Evolutionary conservation across 2,888 invertebrate genomes (phyloP), one percentile per base, ranked within the genome.

Genomic region (Dynastes grantii): DNA sequence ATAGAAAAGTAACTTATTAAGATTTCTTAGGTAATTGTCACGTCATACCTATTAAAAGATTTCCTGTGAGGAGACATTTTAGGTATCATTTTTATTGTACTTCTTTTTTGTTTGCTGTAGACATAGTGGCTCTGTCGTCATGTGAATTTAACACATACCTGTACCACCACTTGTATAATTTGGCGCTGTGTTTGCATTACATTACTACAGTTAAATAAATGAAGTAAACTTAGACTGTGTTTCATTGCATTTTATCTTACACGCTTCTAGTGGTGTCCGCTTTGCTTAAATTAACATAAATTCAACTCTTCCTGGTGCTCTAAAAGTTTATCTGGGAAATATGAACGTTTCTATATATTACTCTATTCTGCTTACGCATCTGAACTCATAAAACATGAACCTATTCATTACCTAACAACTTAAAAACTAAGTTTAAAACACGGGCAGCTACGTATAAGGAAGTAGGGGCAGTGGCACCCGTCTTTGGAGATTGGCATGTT

Each of bases 111-210:
- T 76, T 76, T 76, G 67, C 55, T 61, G 76, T 76, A 68, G 68
- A 67, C 76, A 76, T 68, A 68, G 76, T 76, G 76, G 67, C 73
- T 75, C 61, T 75, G 73, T 75, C 61, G 73, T 75, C 73, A 49
- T 75, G 73, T 75, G 73, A 61, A 61, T 61, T 61, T 55, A 75
- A 61, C 61, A 75, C 73, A 61, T 45, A 27, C 45, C 40, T 75
- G 45, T 78, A 76, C 79, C 73, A 77, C 76, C 79, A 64, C 65
- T 53, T 76, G 79, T 65, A 53, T 81, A 79, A 81, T 78, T 78
- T 79, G 51, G 81, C 82, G 79, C 82, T 83, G 79, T 82, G 82
- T 83, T 81, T 82, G 82, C 82, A 82, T 82, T 81, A 75, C 73
- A 49, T 75, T 75, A 75, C 61, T 75, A 63, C 61, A 75, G 73